Conservation (phyloP, 2,888 invertebrate species). For the Phania funesta region DNA sequence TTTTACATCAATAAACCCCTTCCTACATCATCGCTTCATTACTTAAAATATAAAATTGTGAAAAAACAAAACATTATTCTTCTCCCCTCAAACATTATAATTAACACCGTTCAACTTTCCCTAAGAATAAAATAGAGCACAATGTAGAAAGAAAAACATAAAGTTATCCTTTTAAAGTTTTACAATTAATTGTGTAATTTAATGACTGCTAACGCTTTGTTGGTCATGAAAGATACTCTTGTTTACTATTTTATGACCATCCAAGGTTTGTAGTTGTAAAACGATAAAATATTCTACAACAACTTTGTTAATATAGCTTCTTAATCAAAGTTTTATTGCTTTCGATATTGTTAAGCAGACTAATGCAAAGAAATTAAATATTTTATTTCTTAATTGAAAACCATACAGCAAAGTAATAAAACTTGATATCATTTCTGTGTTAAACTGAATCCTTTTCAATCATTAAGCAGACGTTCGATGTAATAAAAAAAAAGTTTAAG, state of each 20-base stretch:
- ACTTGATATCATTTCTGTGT: constrained; percentile 29
- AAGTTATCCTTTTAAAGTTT: constrained; percentile 7
- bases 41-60: no score
- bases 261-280: neutral
- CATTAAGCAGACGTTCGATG: no score
- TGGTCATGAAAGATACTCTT: neutral
- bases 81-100: no score
- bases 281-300: neutral
- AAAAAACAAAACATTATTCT: no score
- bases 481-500: no score
- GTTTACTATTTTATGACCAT: no score
- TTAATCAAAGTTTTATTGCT: constrained; percentile 33
- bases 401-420: constrained; percentile 36
- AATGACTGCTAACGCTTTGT: constrained; percentile 27
- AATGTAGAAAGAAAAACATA: no score
- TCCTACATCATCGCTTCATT: no score
- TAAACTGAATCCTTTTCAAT: no score
- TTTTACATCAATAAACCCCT: no score
- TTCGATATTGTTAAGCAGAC: neutral
- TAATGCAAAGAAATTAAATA: neutral
- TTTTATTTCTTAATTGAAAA: constrained; percentile 16
- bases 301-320: constrained; percentile 17
- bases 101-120: no score
- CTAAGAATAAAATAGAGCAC: no score
- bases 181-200: constrained; percentile 44